phyloP scores from a whole-genome alignment of 92 coral and sea anemone species.

The Parazoanthus atlanticus region DNA sequence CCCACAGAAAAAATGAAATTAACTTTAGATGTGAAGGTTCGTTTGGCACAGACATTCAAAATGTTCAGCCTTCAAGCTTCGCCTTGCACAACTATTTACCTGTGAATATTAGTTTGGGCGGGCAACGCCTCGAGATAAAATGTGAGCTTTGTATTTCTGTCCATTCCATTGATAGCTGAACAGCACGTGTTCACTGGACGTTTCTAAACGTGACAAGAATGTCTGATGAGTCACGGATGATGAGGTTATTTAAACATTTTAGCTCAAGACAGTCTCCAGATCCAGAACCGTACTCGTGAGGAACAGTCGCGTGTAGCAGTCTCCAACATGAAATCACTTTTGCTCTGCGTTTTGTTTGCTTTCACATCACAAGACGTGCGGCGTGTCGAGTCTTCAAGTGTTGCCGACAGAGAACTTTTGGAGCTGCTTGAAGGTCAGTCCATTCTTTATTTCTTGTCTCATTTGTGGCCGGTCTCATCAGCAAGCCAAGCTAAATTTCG shows the following conservation, averaged over 20 bases:
- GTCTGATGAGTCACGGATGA: neutral
- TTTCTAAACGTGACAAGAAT: neutral
- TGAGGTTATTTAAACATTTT: neutral
- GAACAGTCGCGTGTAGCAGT: neutral
- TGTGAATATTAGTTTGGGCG: neutral
- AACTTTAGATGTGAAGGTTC: too few relatives aligned
- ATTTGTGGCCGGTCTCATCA: neutral
- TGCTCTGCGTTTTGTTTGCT: neutral
- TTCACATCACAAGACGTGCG: neutral
- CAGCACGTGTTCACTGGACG: neutral
- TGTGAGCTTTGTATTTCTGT: neutral
- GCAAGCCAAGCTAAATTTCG: neutral
- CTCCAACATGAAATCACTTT: neutral
- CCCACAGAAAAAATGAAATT: too few relatives aligned
- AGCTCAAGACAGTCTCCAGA: neutral
- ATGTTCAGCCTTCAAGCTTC: neutral
- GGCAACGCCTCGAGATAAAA: neutral
- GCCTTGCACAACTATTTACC: neutral
- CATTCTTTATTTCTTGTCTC: too few relatives aligned
- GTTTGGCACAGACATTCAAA: neutral
- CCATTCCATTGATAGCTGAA: neutral
- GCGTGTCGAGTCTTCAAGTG: conserved; percentile 5
- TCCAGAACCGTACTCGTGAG: neutral
- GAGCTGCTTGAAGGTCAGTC: conserved; percentile 4
- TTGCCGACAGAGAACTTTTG: conserved; percentile 9